Percentiles rank a stretch among this genome's conserved stretches.
Evolutionary conservation across 2,888 invertebrate species (phyloP).

Genomic region (Mimachlamys varia): DNA sequence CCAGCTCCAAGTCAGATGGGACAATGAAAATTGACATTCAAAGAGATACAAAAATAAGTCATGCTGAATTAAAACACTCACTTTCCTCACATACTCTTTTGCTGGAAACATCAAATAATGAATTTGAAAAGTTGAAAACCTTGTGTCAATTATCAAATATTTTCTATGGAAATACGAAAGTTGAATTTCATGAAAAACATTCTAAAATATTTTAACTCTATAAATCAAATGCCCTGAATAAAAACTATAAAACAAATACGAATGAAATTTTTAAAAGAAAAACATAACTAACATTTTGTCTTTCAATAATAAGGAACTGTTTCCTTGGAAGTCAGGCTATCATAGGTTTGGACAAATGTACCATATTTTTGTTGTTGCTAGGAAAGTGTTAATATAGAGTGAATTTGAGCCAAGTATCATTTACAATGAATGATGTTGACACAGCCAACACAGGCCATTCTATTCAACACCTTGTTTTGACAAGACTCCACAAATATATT

Average conservation of each 20-base stretch:
- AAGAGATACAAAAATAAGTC: conserved; percentile 34
- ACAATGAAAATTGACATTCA: conserved; percentile 31
- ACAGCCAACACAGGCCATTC: conserved; percentile 13
- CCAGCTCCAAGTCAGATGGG: conserved; percentile 24
- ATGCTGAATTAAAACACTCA: not conserved
- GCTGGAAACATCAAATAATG: conserved; percentile 13
- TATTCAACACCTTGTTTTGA: conserved; percentile 4
- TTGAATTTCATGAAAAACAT: not conserved
- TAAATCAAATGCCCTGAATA: not conserved
- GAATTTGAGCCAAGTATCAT: not conserved
- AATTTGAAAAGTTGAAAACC: not conserved
- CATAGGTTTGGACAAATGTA: not conserved
- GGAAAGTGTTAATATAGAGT: not conserved
- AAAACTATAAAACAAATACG: not conserved
- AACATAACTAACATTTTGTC: not conserved
- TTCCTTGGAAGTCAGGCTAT: not conserved
- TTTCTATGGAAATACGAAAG: not conserved
- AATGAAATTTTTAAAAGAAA: not conserved
- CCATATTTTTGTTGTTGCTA: no score
- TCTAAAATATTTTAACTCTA: not conserved
- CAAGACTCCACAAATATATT: conserved; percentile 7
- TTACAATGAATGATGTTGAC: not conserved
- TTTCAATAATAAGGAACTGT: not conserved
- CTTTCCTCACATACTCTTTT: not conserved
- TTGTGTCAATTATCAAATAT: not conserved